These are phyloP conservation scores for Chironomus tepperi DNA, from an alignment of 1,140 invertebrate genomes.

Conservation along the genomic window DNA sequence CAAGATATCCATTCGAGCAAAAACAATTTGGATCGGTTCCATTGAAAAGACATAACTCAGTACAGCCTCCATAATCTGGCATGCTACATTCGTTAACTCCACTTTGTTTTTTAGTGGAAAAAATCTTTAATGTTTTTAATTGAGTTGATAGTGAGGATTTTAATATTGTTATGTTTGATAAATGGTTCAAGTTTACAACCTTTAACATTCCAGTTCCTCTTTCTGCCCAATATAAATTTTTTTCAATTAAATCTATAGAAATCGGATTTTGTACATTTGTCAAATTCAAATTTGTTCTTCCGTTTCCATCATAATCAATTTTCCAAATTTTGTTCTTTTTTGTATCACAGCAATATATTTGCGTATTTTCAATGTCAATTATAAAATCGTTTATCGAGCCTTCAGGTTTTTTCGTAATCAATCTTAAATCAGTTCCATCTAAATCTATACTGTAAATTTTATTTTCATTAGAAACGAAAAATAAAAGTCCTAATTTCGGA, in stretches of 20 bases:
- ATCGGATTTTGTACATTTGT: conserved; percentile 67
- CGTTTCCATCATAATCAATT: conserved; percentile 60
- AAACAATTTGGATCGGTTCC: conserved; percentile 57
- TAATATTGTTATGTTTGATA: conserved; percentile 47
- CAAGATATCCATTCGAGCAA: conserved; percentile 63
- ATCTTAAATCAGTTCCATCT: conserved; percentile 44
- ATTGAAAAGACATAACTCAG: conserved; percentile 68
- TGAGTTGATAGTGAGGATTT: conserved; percentile 53
- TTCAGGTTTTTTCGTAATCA: conserved; percentile 42
- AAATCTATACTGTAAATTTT: conserved; percentile 31
- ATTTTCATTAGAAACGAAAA: conserved; percentile 74
- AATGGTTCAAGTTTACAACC: neutral
- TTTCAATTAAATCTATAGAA: conserved; percentile 44
- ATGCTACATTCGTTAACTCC: conserved; percentile 56
- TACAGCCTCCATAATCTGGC: conserved; percentile 65
- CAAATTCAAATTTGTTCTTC: conserved; percentile 55
- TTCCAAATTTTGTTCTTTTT: conserved; percentile 77
- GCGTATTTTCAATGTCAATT: conserved; percentile 59
- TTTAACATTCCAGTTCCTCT: conserved; percentile 59
- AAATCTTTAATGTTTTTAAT: conserved; percentile 60
- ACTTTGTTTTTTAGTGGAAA: conserved; percentile 46
- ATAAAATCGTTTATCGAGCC: conserved; percentile 59
- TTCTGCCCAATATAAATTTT: conserved; percentile 38
- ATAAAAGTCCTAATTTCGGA: conserved; percentile 56
- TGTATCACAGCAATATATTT: conserved; percentile 87